Base-by-base conservation (phyloP, 2,888 invertebrate species). In the Psylliodes chrysocephalus region DNA sequence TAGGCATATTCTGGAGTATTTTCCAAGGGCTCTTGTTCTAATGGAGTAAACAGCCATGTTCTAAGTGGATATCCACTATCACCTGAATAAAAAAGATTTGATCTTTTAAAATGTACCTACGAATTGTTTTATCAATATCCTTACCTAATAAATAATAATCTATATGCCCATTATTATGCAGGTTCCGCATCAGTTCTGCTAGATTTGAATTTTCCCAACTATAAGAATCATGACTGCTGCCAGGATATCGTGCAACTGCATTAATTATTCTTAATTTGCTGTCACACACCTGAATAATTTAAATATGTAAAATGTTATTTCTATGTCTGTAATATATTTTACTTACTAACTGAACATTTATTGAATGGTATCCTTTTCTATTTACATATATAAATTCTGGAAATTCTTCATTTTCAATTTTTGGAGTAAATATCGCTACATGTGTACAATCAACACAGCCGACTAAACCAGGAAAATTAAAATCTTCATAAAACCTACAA, bases 391-490 rank as follows among this genome's bases (percentile, higher is more conserved):
- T n/a, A n/a, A n/a, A 66, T 61, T 73, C 73, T 1, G 68, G 69
- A 64, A n/a, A n/a, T n/a, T n/a, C n/a, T n/a, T n/a, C n/a, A 49
- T 75, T 64, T 44, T 69, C 52, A 15, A 14, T 53, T 18, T 51
- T 40, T 14, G 73, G 74, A 19, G 70, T 54, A 42, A 73, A 46
- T 51, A 76, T 75, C 6, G 73, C 74, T 6, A 75, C 69, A 63
- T 76, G 73, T 1, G 74, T 75, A 25, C 74, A 74, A 60, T 75
- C 70, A 71, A n/a, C n/a, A n/a, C n/a, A n/a, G 7, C 74, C 73
- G 17, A 74, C 59, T 28, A 69, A 66, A 38, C 51, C 56, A 33
- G 46, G 35, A 28, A 47, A 12, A 33, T 33, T 18, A 17, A 33
- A 18, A 12, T 46, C 14, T 10, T 25, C 46, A 46, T 28, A 56